Evolutionary conservation across 2,888 invertebrate species (phyloP).

Genomic region (Agrilus cyanescens): DNA sequence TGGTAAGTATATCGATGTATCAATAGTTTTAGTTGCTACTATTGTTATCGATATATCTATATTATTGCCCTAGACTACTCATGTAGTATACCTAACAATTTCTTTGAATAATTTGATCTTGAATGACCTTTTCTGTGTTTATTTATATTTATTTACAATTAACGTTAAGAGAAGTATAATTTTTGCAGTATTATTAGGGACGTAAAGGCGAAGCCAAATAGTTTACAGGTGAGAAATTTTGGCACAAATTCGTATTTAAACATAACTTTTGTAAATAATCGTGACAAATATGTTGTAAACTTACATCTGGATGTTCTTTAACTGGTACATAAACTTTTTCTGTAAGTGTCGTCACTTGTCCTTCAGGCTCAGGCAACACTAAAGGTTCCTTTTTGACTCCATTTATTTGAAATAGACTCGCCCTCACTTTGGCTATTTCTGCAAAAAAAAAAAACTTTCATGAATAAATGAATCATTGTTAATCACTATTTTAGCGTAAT

Average conservation of each 20-base stretch:
- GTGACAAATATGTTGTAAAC: constrained; percentile 35
- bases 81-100: no score
- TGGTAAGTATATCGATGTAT: no score
- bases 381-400: constrained; percentile 91
- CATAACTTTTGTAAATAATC: constrained; percentile 1
- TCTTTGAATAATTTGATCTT: no score
- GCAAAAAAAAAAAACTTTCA: constrained; percentile 39
- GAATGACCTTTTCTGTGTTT: no score
- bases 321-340: constrained; percentile 99
- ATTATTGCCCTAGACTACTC: no score
- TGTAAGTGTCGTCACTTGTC: constrained; percentile 82
- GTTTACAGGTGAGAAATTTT: no score
- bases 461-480: background rate
- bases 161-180: no score
- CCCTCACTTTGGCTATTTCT: constrained; percentile 98
- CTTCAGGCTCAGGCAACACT: constrained; percentile 81
- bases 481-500: background rate
- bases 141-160: no score
- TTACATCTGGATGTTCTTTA: constrained; percentile 99
- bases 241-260: background rate
- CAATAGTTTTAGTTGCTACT: no score
- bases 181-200: no score
- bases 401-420: constrained; percentile 97
- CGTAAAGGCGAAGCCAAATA: no score
- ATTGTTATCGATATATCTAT: no score